Evolutionary conservation across 2,888 invertebrate genomes (phyloP), one percentile per base, ranked within the genome.

Genomic region (Drosophila demipolita): DNA sequence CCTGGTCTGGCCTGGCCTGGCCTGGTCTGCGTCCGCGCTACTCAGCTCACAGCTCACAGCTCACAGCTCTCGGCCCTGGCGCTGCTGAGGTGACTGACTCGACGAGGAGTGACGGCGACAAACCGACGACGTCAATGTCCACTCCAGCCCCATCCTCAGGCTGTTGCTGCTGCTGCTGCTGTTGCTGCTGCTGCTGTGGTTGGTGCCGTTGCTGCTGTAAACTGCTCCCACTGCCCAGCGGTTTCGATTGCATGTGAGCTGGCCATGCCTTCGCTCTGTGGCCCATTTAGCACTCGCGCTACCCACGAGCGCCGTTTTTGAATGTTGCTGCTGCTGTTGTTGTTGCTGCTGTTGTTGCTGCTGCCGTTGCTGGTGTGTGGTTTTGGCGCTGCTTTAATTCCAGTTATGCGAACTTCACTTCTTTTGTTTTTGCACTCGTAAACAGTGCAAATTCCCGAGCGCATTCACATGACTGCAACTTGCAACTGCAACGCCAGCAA

Each of bases 361-460:
- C 9, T 70, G 50, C 11, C 59, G 63, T 32, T 77, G 78, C 40
- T 78, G 67, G 77, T 77, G 77, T 78, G 78, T 75, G 78, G 78
- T 62, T 80, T 84, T 84, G 77, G 81, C 80, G 82, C 78, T 87
- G 78, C 75, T 84, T 86, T 87, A 87, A 86, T 84, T 87, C 86
- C 87, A 87, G 88, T 87, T 88, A 88, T 88, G 87, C 83, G 88
- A 88, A 87, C 78, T 70, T 72, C 74, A 62, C 85, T 87, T 85
- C 83, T 83, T 85, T 87, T 87, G 82, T 83, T 81, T 82, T 82
- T 68, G 57, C 68, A 73, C 83, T 70, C 74, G 73, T 82, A 85
- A 83, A 75, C 78, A 85, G 80, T 80, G 86, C 79, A 80, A 83
- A 87, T 80, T 85, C 78, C 82, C 81, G 71, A 73, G 74, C 80